A percentile compares a stretch with the other conserved stretches of the same genome.
Conservation (phyloP, 2,113 vertebrate species). For the Toxotes chatareus region DNA sequence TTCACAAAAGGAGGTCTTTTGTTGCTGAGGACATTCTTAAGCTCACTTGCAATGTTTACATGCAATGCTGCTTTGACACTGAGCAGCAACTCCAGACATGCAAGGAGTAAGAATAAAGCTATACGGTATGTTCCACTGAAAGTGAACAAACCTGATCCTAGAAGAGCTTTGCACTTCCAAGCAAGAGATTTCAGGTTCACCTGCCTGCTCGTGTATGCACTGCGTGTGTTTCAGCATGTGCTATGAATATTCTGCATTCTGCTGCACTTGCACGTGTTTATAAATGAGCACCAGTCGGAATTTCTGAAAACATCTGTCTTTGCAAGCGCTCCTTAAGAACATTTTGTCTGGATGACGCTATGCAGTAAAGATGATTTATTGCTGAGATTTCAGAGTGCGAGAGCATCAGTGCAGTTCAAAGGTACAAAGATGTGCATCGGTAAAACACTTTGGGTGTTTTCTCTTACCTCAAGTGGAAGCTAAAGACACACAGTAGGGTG, state of each 20-base stretch:
- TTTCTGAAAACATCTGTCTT: constrained; percentile 49
- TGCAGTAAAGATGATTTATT: constrained; percentile 48
- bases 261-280: constrained; percentile 14
- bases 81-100: constrained; percentile 41
- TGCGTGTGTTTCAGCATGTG: constrained; percentile 41
- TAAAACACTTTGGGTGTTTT: constrained; percentile 29
- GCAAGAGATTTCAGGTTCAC: constrained; percentile 1
- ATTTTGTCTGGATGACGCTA: constrained; percentile 51
- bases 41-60: constrained; percentile 31
- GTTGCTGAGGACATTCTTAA: constrained; percentile 34
- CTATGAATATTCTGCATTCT: constrained; percentile 24
- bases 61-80: constrained; percentile 20
- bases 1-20: constrained; percentile 25
- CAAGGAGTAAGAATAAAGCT: constrained; percentile 19
- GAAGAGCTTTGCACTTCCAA: constrained; percentile 22
- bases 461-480: constrained; percentile 24
- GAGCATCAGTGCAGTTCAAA: constrained; percentile 7
- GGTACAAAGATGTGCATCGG: constrained; percentile 13
- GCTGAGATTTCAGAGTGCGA: constrained; percentile 2
- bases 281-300: constrained; percentile 28
- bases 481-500: constrained; percentile 5
- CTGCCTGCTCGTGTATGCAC: constrained; percentile 12
- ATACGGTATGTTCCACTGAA: background rate
- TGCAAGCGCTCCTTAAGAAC: constrained; percentile 11
- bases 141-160: constrained; percentile 19